Evolutionary conservation across 2,888 invertebrate species (phyloP).

Genomic region (Cecidostiba fungosa): DNA sequence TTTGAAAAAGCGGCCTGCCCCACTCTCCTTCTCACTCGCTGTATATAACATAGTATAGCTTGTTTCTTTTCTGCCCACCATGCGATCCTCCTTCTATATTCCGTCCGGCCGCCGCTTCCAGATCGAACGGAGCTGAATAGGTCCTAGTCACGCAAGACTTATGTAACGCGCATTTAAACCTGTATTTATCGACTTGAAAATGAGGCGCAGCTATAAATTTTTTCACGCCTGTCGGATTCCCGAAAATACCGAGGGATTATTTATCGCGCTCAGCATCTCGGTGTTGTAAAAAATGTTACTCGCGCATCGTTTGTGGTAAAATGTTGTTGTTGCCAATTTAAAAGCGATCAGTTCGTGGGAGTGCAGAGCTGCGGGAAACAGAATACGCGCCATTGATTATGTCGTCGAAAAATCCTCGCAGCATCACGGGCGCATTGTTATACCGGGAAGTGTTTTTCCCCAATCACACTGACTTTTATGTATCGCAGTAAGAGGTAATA

Average conservation of each 20-base stretch:
- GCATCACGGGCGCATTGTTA: not conserved
- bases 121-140: slow-evolving; percentile 24
- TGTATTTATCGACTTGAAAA: slow-evolving; percentile 49
- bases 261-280: no score
- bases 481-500: slow-evolving; percentile 11
- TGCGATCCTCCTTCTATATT: not conserved
- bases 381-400: not conserved
- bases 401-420: slow-evolving; percentile 15
- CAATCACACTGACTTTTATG: not conserved
- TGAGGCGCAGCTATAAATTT: slow-evolving; percentile 13
- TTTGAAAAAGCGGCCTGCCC: slow-evolving; percentile 61
- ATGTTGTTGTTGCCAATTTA: no score
- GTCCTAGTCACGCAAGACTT: slow-evolving; percentile 52
- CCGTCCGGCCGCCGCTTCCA: slow-evolving; percentile 34
- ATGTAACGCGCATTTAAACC: slow-evolving; percentile 54
- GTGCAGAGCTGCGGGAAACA: no score
- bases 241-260: no score
- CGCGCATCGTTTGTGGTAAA: no score
- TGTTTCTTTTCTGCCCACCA: not conserved
- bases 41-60: slow-evolving; percentile 46
- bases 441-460: not conserved
- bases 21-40: slow-evolving; percentile 26
- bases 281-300: no score
- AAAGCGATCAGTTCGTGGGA: no score
- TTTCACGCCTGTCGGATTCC: slow-evolving; percentile 34